Base-by-base conservation (phyloP, 2,888 invertebrate genomes). In the Unio delphinus region DNA sequence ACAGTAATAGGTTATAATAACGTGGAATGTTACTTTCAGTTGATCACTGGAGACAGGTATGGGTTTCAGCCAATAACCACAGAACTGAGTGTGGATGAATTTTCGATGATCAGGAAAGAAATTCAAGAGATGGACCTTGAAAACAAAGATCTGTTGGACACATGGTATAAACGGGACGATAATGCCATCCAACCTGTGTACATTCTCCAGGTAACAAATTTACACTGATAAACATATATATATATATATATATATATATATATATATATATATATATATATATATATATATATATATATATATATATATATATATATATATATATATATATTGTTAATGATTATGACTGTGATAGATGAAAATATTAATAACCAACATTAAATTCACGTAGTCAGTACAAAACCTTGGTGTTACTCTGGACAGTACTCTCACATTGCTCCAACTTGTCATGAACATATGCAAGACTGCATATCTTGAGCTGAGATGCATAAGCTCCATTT, bases 11-110 rank as follows among this genome's bases (percentile, higher is more conserved):
- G 7, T 6, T 65, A 28, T 26, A 57, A 57, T 57, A 17, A 1
- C 1, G 23, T 18, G 54, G 17, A 28, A 15, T 18, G 54, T 4
- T 34, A 20, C 55, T 66, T 69, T 7, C 20, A 80, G 81, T 74
- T 77, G 8, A 69, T 81, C 26, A 75, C 88, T 34, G 87, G 89
- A 17, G 77, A 87, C 68, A 78, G 88, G 20, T 89, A 89, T 78
- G 89, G 89, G 1, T 86, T 83, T 70, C 81, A 85, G 30, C 86
- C 87, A 6, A 80, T 88, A 23, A 87, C 87, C 4, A 70, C 72
- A 30, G 78, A 80, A 59, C 75, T 89, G 15, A 68, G 69, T 1
- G 75, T 79, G 15, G 67, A 75, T 6, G 83, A 85, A 69, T 88
- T 84, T 75, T 78, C 86, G 45, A 57, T 73, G 15, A 61, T 88